These are phyloP conservation scores for Alcis repandata DNA, from an alignment of 2,888 invertebrate species.

Conservation along the genomic window DNA sequence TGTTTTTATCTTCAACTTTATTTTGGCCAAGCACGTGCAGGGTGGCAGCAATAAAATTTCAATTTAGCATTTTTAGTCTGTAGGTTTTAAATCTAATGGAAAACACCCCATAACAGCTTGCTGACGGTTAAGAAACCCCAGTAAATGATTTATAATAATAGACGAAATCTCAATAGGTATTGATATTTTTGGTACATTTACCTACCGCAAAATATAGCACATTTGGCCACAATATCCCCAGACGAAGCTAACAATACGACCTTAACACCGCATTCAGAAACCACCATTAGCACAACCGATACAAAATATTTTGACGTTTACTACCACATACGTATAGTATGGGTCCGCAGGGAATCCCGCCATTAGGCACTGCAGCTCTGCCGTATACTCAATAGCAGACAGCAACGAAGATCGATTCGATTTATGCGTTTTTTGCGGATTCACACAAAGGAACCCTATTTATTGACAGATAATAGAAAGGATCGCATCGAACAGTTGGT, in stretches of 20 bases:
- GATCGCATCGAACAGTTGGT: slow-evolving; percentile 77
- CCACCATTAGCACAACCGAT: slow-evolving; percentile 81
- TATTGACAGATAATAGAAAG: slow-evolving; percentile 82
- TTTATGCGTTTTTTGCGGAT: slow-evolving; percentile 82
- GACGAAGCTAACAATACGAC: slow-evolving; percentile 74
- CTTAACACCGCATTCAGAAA: slow-evolving; percentile 77
- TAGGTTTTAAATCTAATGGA: background rate
- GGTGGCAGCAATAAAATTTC: background rate
- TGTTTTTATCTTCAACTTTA: slow-evolving; percentile 26
- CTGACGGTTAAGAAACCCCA: background rate
- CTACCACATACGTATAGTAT: slow-evolving; percentile 76
- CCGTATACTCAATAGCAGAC: slow-evolving; percentile 74
- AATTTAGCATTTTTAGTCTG: background rate
- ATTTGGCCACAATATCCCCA: slow-evolving; percentile 74
- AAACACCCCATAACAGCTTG: background rate
- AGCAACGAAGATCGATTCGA: slow-evolving; percentile 84
- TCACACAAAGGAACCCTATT: slow-evolving; percentile 78
- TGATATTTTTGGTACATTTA: slow-evolving; percentile 23
- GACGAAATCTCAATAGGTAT: background rate
- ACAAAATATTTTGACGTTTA: slow-evolving; percentile 85
- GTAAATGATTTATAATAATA: background rate
- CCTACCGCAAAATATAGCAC: slow-evolving; percentile 53
- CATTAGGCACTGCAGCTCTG: slow-evolving; percentile 68
- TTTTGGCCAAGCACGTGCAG: background rate
- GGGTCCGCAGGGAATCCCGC: slow-evolving; percentile 75